Evolutionary conservation across 2,113 vertebrate genomes (phyloP).

Genomic region (Aptenodytes patagonicus): DNA sequence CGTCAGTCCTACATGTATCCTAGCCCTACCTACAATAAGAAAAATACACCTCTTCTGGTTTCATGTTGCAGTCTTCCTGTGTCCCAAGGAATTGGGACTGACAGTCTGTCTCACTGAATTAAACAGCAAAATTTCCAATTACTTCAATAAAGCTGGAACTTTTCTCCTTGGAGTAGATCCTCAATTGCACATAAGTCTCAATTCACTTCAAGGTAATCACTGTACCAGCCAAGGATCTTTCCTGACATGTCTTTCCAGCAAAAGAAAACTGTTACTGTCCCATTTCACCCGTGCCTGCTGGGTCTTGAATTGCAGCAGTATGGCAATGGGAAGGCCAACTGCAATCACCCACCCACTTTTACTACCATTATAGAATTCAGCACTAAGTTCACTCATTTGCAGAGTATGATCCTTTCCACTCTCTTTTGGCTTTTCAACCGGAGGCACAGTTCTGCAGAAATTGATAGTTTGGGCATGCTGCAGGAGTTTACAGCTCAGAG

Average conservation of each 20-base stretch:
- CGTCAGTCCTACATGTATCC: neutral
- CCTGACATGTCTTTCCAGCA: neutral
- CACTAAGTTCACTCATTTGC: neutral
- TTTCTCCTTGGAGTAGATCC: neutral
- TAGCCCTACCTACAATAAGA: neutral
- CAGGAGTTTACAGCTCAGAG: neutral
- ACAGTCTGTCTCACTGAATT: neutral
- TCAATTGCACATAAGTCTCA: neutral
- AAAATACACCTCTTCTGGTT: neutral
- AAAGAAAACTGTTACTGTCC: neutral
- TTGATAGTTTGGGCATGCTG: neutral
- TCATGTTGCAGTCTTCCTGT: neutral
- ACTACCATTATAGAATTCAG: neutral
- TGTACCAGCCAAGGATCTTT: neutral
- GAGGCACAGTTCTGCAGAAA: neutral
- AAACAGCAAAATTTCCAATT: neutral
- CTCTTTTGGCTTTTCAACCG: neutral
- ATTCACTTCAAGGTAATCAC: neutral
- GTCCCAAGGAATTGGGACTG: neutral
- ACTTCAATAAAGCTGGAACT: neutral
- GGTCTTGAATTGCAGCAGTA: neutral
- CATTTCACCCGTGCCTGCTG: neutral
- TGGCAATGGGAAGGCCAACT: neutral
- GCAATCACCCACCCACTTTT: neutral
- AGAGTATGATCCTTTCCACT: neutral